Conservation (phyloP, 2,113 vertebrate genomes). For the Alethe castanea region DNA sequence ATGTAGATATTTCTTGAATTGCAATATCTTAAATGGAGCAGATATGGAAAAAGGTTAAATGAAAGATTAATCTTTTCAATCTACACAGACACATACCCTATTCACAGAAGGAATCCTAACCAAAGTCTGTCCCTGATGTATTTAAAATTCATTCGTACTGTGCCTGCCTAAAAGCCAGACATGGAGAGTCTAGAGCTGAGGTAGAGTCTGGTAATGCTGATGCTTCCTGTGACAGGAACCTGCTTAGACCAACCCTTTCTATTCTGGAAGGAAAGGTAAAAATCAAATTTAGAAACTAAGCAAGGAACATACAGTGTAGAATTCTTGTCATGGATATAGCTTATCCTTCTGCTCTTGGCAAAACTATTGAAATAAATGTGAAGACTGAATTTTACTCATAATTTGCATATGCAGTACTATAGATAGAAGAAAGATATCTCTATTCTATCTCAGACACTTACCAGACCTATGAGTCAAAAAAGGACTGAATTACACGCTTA, state of each 20-base stretch:
- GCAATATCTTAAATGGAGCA: background rate
- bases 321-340: background rate
- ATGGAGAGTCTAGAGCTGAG: background rate
- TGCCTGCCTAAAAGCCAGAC: background rate
- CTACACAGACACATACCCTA: background rate
- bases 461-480: background rate
- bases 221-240: background rate
- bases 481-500: background rate
- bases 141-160: background rate
- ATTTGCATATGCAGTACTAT: background rate
- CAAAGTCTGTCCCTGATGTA: background rate
- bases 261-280: background rate
- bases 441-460: background rate
- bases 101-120: background rate
- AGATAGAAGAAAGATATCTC: background rate
- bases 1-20: background rate
- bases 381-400: background rate
- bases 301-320: background rate
- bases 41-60: background rate
- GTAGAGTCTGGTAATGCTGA: background rate
- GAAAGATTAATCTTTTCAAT: background rate
- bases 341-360: background rate
- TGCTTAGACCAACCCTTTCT: background rate
- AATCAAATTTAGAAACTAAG: background rate
- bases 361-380: background rate